Evolutionary conservation across 2,888 invertebrate genomes (phyloP), one percentile per base, ranked within the genome.

Genomic region (Amblyjoppa proteus): DNA sequence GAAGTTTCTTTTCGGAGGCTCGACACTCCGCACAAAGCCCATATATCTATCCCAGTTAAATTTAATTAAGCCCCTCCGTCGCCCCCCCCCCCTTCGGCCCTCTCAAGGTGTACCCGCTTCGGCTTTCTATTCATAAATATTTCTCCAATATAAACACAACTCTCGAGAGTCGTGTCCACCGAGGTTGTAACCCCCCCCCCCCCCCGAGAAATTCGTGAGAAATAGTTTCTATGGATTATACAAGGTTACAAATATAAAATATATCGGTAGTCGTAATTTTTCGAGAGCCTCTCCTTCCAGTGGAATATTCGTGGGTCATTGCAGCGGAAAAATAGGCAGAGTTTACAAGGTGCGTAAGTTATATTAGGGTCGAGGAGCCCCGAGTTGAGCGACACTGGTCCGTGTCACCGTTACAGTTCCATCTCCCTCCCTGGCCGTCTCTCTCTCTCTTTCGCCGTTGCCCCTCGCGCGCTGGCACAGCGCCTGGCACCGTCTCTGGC

Each of bases 361-460:
- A 56, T 41, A 58, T 45, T 34, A 38, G 64, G 64, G 9, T 20
- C 81, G 53, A 1, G 86, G 81, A 89, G 69, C 92, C 90, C 20
- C 79, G 56, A 83, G 87, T 90, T 92, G 92, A 91, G 91, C 84
- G 88, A 13, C 92, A 89, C 92, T 92, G 92, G 56, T 86, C 84
- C 87, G 90, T 92, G 92, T 92, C 93, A 92, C 91, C 91, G 92
- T 91, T 92, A 91, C 89, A 88, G 89, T 91, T 90, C 89, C 88
- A 88, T 89, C 88, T 89, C 89, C 88, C 79, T 83, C 82, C 38
- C 9, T 11, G 41, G 11, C 41, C 9, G 9, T 68, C 84, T 71
- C 88, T 45, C 73, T 68, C 68, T 34, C 56, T 51, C 75, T 34
- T 49, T 25, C 49, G 13, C 78, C 61, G 25, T 49, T 85, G 79